Conservation (phyloP, 2,797 vertebrate species). For the Diglossa cyanea region DNA sequence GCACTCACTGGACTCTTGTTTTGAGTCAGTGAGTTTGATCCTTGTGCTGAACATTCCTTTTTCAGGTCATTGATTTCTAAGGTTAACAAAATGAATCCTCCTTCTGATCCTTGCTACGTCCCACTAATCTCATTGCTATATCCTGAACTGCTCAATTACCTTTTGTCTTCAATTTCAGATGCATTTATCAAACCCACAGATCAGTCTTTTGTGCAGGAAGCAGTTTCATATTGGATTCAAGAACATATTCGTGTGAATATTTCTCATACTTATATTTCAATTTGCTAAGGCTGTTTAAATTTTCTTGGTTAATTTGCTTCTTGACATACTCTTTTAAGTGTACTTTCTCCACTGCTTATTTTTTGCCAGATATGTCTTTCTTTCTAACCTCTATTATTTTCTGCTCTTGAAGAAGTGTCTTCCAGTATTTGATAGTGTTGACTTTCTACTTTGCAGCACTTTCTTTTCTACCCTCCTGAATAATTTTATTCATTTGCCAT, state of each 20-base stretch:
- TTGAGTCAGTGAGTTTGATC: constrained; percentile 44
- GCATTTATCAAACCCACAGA: constrained; percentile 11
- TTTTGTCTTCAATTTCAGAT: constrained; percentile 28
- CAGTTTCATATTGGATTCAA: background rate
- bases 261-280: constrained; percentile 27
- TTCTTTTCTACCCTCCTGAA: background rate
- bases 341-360: background rate
- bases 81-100: constrained; percentile 56
- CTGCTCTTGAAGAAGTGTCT: background rate
- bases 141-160: constrained; percentile 20
- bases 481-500: background rate
- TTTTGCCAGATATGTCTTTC: background rate
- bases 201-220: constrained; percentile 27
- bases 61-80: constrained; percentile 63
- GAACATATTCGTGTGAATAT: background rate
- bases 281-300: constrained; percentile 48
- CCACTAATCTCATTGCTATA: background rate
- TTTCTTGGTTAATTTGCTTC: constrained; percentile 41
- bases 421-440: background rate
- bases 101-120: background rate
- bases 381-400: background rate
- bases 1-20: background rate
- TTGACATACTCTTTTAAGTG: constrained; percentile 18
- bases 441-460: background rate
- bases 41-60: constrained; percentile 48